Evolutionary conservation across 2,797 vertebrate genomes (phyloP), one percentile per base, ranked within the genome.

Genomic region (Siniperca obscura): DNA sequence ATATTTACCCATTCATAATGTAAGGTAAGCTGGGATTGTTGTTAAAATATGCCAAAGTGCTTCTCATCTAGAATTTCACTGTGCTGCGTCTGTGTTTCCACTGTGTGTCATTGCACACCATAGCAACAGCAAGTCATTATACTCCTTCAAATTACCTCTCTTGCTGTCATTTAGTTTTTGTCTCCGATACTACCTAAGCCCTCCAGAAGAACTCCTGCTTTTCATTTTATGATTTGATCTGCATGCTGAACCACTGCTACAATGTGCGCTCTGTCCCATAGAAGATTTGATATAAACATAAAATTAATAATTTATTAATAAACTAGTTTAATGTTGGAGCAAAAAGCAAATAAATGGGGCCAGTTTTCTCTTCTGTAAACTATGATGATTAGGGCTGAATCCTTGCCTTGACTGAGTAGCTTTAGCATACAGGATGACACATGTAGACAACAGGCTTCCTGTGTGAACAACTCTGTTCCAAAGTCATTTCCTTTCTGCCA

Each of bases 231-330:
- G 74, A 71, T 84, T 74, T 22, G 5, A 87, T 86, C 79, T 77
- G 65, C 67, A 69, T 53, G 74, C 78, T 19, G 55, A 60, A 65
- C 14, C 52, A 2, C 50, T 0, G 61, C 85, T 10, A 50, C 77
- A 21, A 73, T 76, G 59, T 21, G 1, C 3, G 65, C 78, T 50
- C 50, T 5, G 0, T 78, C 64, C 21, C 42, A 74, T 25, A 16
- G 57, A 84, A 44, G 66, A 85, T 78, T 64, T 56, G 27, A 77
- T 59, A 53, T 30, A 52, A 89, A 87, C 69, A 48, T 40, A 70
- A 36, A 42, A 68, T 87, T 78, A 88, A 88, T 84, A 75, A 90
- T 83, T 86, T 76, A 88, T 78, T 70, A 34, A 79, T 79, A 66
- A 86, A 78, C 67, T 81, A 44, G 80, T 80, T 87, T 78, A 74